Conservation (phyloP, 2,113 vertebrate genomes). For the Craseonycteris thonglongyai region DNA sequence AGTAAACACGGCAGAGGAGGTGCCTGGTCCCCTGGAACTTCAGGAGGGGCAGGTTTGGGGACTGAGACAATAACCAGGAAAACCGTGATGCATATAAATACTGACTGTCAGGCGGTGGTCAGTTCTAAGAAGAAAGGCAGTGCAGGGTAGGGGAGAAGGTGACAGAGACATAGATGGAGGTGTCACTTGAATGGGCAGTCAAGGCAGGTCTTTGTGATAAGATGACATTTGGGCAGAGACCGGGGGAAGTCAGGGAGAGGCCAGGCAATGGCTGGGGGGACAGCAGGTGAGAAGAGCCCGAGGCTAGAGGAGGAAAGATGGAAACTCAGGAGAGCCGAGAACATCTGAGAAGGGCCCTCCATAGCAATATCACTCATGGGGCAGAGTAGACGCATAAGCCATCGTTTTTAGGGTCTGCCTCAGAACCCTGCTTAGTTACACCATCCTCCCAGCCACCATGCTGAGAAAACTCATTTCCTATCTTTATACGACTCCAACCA, state of each 20-base stretch:
- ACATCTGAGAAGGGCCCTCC: too few relatives aligned
- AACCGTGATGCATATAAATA: not conserved
- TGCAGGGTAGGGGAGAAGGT: too few relatives aligned
- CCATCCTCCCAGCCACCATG: accelerated
- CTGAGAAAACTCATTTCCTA: not conserved
- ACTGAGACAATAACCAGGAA: not conserved
- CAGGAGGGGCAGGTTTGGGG: not conserved
- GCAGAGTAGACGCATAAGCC: accelerated
- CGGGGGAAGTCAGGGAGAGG: not conserved
- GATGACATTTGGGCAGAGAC: not conserved
- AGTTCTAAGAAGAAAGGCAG: not conserved
- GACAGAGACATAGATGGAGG: not conserved
- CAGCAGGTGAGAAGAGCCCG: not conserved
- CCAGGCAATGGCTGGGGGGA: not conserved
- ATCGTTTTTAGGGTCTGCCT: not conserved
- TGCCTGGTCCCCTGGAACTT: not conserved
- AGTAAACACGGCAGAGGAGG: not conserved
- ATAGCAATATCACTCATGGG: accelerated
- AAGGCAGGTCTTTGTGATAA: not conserved
- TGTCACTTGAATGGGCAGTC: not conserved
- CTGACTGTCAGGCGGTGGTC: not conserved
- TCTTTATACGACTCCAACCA: not conserved
- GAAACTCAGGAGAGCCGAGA: not conserved
- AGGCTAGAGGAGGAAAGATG: not conserved
- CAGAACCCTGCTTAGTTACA: not conserved